Conservation (phyloP, 2,888 invertebrate species). For the Nomada hirtipes region DNA sequence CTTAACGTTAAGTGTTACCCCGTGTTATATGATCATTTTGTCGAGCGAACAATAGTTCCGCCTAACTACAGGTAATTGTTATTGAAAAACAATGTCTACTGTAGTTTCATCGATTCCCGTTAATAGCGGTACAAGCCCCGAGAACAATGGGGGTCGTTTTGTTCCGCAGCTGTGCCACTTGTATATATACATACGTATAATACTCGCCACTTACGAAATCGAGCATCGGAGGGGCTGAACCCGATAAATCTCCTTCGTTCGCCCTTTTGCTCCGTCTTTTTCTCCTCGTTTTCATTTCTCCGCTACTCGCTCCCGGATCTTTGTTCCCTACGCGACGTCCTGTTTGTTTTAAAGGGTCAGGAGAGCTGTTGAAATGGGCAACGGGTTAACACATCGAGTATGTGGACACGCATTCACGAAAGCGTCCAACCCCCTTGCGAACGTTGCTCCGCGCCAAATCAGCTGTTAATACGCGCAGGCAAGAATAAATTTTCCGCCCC, state of each 20-base stretch:
- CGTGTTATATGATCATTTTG: slow-evolving; percentile 18
- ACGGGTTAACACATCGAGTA: slow-evolving; percentile 78
- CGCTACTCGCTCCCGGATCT: slow-evolving; percentile 60
- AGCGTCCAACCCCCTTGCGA: slow-evolving; percentile 48
- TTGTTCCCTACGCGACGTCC: slow-evolving; percentile 74
- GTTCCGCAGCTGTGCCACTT: slow-evolving; percentile 74
- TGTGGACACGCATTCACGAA: slow-evolving; percentile 68
- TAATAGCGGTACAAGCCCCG: slow-evolving; percentile 36
- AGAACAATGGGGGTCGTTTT: slow-evolving; percentile 65
- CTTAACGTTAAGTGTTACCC: background rate
- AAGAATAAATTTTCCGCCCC: slow-evolving; percentile 41
- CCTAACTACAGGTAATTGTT: slow-evolving; percentile 39
- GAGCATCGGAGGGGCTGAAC: slow-evolving; percentile 57
- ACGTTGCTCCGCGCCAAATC: slow-evolving; percentile 63
- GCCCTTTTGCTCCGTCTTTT: slow-evolving; percentile 52
- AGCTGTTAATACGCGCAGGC: slow-evolving; percentile 67
- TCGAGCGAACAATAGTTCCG: slow-evolving; percentile 17
- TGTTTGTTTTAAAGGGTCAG: slow-evolving; percentile 82
- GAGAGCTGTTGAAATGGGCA: slow-evolving; percentile 81
- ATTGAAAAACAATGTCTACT: slow-evolving; percentile 42
- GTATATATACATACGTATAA: slow-evolving; percentile 32
- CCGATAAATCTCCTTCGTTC: slow-evolving; percentile 64
- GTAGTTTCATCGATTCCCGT: slow-evolving; percentile 40
- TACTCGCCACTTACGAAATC: slow-evolving; percentile 63
- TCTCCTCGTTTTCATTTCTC: slow-evolving; percentile 53